Conservation (phyloP, 2,888 invertebrate genomes). For the Spicauda simplicius region DNA sequence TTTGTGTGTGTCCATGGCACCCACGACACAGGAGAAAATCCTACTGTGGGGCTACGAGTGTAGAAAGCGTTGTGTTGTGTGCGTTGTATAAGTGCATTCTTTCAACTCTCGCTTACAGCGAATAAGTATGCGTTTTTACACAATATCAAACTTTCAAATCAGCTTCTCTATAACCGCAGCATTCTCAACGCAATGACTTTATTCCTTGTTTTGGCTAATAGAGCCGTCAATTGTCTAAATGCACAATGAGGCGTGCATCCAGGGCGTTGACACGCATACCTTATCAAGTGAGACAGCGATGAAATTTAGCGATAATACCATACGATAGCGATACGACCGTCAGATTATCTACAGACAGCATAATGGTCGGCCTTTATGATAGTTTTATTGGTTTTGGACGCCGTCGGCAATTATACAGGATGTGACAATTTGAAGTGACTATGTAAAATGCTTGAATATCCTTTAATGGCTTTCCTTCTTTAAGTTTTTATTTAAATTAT, state of each 20-base stretch:
- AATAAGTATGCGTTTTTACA: background rate
- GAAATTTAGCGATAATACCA: conserved; percentile 34
- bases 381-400: conserved; percentile 40
- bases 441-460: too few relatives aligned
- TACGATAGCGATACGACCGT: conserved; percentile 27
- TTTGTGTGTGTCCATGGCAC: too few relatives aligned
- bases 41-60: too few relatives aligned
- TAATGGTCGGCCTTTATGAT: conserved; percentile 39
- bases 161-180: background rate
- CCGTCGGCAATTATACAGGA: conserved; percentile 3
- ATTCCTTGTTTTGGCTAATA: conserved; percentile 22
- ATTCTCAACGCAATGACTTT: conserved; percentile 7
- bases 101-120: background rate
- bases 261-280: conserved; percentile 39
- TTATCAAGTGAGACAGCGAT: conserved; percentile 24
- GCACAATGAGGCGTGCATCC: conserved; percentile 28
- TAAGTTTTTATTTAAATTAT: too few relatives aligned
- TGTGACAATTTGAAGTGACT: too few relatives aligned
- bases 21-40: too few relatives aligned
- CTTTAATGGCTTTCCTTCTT: too few relatives aligned
- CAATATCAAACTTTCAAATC: background rate
- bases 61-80: too few relatives aligned
- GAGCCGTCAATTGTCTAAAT: conserved; percentile 40
- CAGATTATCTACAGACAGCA: conserved; percentile 41
- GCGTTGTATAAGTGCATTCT: too few relatives aligned